phyloP scores from a whole-genome alignment of 2,888 invertebrate species.

The Palloptera scutellata region DNA sequence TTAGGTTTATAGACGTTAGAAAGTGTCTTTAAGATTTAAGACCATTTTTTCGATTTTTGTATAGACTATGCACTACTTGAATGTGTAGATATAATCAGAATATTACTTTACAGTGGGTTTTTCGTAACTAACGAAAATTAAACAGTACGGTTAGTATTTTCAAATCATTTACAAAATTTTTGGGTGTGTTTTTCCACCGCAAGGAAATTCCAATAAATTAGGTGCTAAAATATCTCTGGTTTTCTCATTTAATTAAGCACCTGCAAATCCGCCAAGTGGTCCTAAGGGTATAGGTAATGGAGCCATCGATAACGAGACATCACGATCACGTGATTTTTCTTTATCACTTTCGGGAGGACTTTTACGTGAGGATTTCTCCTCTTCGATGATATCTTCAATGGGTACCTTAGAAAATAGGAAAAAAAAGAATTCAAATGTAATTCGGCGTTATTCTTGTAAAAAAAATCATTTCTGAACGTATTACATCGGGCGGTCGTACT shows the following conservation, averaged over 20 bases:
- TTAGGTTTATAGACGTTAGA: too few species aligned
- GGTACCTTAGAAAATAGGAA: conserved; percentile 65
- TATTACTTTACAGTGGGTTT: not conserved
- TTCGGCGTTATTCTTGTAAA: too few species aligned
- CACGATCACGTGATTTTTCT: conserved; percentile 71
- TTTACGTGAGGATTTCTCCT: conserved; percentile 71
- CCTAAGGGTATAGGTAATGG: conserved; percentile 64
- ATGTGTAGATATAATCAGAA: not conserved
- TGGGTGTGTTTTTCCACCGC: too few species aligned
- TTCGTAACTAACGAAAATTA: not conserved
- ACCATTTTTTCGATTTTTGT: not conserved
- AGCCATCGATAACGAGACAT: conserved; percentile 65
- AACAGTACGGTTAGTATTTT: not conserved
- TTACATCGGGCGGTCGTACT: conserved; percentile 79
- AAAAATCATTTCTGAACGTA: conserved; percentile 44
- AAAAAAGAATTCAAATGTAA: not conserved
- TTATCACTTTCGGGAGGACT: conserved; percentile 77
- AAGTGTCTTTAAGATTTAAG: too few species aligned
- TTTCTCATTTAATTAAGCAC: conserved; percentile 48
- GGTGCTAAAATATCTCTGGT: not conserved
- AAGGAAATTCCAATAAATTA: not conserved
- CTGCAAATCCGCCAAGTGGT: conserved; percentile 64
- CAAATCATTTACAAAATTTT: conserved; percentile 2
- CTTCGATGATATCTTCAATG: conserved; percentile 75
- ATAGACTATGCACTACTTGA: conserved; percentile 2